These are phyloP conservation scores for Drosophila parabipectinata DNA, from an alignment of 1,140 invertebrate species.

Conservation along the genomic window DNA sequence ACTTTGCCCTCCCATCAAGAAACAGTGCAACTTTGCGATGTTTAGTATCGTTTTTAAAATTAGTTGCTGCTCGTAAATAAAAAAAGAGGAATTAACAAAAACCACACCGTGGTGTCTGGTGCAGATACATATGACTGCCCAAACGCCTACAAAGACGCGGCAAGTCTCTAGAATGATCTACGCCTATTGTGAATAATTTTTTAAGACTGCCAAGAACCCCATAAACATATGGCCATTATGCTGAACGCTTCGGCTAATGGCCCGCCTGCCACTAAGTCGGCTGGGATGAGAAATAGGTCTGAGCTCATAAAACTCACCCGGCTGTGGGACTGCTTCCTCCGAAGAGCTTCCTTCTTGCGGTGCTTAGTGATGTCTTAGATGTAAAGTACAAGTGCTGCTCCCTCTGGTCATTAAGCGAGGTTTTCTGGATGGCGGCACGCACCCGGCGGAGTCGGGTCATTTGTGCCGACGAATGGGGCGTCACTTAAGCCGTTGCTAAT, in stretches of 20 bases:
- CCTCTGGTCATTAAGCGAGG: constrained; percentile 62
- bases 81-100: not conserved
- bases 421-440: constrained; percentile 38
- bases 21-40: constrained; percentile 17
- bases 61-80: constrained; percentile 14
- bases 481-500: constrained; percentile 72
- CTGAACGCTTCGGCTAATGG: constrained; percentile 63
- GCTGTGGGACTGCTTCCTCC: constrained; percentile 5
- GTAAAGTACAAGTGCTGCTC: constrained; percentile 52
- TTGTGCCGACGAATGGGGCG: constrained; percentile 68
- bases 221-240: constrained; percentile 74
- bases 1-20: not conserved
- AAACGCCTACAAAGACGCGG: constrained; percentile 46
- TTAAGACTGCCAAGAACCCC: constrained; percentile 56
- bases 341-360: constrained; percentile 27
- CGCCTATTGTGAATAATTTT: constrained; percentile 60
- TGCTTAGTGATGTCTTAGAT: constrained; percentile 40
- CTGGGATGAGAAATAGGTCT: constrained; percentile 20
- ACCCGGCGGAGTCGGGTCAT: constrained; percentile 64
- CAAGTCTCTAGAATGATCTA: constrained; percentile 27
- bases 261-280: constrained; percentile 26
- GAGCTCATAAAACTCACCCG: constrained; percentile 56
- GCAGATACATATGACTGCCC: constrained; percentile 32
- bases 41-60: constrained; percentile 11
- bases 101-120: constrained; percentile 26